Evolutionary conservation across 1,140 invertebrate species (phyloP), one percentile per base, ranked within the genome.

Genomic region (Cylas formicarius): DNA sequence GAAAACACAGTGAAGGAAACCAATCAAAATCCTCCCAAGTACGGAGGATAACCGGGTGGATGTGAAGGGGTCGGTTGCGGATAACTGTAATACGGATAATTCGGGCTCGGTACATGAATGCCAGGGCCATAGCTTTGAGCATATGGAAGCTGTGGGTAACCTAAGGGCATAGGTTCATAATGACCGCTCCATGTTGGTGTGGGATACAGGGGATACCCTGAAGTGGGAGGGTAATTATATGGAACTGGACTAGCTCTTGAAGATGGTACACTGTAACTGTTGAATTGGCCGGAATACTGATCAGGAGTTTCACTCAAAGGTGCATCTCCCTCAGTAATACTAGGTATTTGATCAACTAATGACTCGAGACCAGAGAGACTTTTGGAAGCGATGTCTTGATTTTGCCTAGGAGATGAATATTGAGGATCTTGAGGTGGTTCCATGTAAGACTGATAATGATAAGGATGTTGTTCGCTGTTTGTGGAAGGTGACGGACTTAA

Each of bases 261-360:
- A 26, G 55, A 50, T 17, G 53, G 43, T 27, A 49, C 44, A 46
- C 54, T 37, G 48, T 61, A 55, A 50, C 57, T 55, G 53, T 56
- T 57, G 33, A 56, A 54, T 52, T 61, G 60, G 38, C 48, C 46
- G 14, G 57, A 41, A 48, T 65, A 65, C 35, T 64, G 61, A 38
- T 61, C 58, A 19, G 52, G 42, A 9, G 47, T 53, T 34, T 62
- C 65, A 35, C 52, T 57, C 21, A 50, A 17, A 35, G 55, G 47
- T 32, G 63, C 43, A 16, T 72, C 77, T 18, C 71, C 77, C 41
- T 88, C 86, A 28, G 81, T 78, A 64, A 90, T 85, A 53, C 84
- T 86, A 5, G 88, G 88, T 63, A 91, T 92, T 71, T 91, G 88
- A 69, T 91, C 87, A 14, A 92, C 88, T 7, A 92, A 68, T 11